Evolutionary conservation across 2,888 invertebrate species (phyloP), one percentile per base, ranked within the genome.

Genomic region (Alloplasta piceator): DNA sequence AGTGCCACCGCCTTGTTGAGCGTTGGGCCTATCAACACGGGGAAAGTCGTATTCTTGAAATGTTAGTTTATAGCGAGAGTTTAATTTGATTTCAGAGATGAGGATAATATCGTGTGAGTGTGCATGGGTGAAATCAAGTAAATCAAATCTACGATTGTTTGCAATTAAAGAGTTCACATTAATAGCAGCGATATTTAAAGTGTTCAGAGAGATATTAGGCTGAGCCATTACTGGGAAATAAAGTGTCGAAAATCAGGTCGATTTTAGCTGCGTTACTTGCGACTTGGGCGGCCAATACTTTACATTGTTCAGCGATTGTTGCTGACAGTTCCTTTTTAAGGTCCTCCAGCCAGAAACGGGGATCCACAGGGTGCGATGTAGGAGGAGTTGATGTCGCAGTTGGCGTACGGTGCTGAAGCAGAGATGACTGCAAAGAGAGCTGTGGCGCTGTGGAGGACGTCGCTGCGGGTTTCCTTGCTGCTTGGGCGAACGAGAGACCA

Each of bases 71-170:
- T 80, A 67, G 16, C 78, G 82, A 52, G 74, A 9, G 41, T 67
- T 67, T 5, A 67, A 41, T 39, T 67, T 67, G 5, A 52, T 67
- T 67, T 67, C 67, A 3, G 63, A 64, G 0, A 79, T 6, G 5
- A 83, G 56, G 5, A 72, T 0, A 7, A 82, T 82, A 14, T 83
- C 81, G n/a, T 60, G 67, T 0, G 78, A 75, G 12, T 81, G 16
- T 58, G 46, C 71, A 9, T 67, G 41, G 1, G 56, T 0, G 5
- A 78, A 72, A n/a, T 75, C 48, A 9, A 43, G 5, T 26, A 79
- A 14, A 41, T 70, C 73, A 6, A 38, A 52, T 48, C 77, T 56
- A 39, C 52, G 50, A n/a, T 66, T n/a, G 5, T 71, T 60, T 1
- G 82, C 43, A 5, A 72, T 73, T 0, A 82, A 43, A 2, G 79